Percentiles rank a stretch among this genome's conserved stretches.
phyloP scores from a whole-genome alignment of 2,888 invertebrate species.

The Periphyllus acericola region DNA sequence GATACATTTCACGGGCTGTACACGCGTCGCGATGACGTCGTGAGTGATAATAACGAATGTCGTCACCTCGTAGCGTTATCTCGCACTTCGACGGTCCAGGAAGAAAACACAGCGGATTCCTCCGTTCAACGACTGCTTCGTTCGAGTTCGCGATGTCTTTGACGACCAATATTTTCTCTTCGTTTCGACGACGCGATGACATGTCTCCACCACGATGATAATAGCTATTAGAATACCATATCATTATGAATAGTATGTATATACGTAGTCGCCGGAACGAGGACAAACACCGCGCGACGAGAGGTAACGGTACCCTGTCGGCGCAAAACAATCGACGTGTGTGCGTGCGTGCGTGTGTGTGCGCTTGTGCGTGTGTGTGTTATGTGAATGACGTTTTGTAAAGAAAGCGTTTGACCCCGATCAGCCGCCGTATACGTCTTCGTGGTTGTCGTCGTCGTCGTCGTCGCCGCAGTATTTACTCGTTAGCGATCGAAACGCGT shows the following conservation, averaged over 20 bases:
- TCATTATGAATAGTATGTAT: not conserved
- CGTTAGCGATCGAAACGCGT: slow-evolving; percentile 12
- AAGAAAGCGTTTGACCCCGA: slow-evolving; percentile 61
- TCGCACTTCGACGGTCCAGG: too few relatives aligned
- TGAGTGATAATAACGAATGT: too few relatives aligned
- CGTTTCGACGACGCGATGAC: too few relatives aligned
- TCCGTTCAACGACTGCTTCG: too few relatives aligned
- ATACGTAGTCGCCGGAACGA: slow-evolving; percentile 4
- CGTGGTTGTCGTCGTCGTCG: not conserved
- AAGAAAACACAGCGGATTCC: too few relatives aligned
- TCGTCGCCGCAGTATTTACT: not conserved
- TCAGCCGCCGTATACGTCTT: slow-evolving; percentile 22
- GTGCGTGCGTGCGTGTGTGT: not conserved
- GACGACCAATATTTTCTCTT: too few relatives aligned
- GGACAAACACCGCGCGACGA: slow-evolving; percentile 28
- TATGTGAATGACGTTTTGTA: slow-evolving; percentile 15
- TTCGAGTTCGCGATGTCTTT: too few relatives aligned
- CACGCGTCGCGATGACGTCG: too few relatives aligned
- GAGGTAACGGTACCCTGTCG: slow-evolving; percentile 49
- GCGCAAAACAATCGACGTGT: slow-evolving; percentile 45
- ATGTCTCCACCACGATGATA: too few relatives aligned
- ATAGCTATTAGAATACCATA: too few relatives aligned
- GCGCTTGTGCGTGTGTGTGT: not conserved
- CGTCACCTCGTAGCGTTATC: too few relatives aligned
- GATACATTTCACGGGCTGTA: too few relatives aligned